A percentile compares a stretch with the other conserved stretches of the same genome.
Evolutionary conservation across 2,888 invertebrate species (phyloP).

Genomic region (Himalopsyche kuldschensis): DNA sequence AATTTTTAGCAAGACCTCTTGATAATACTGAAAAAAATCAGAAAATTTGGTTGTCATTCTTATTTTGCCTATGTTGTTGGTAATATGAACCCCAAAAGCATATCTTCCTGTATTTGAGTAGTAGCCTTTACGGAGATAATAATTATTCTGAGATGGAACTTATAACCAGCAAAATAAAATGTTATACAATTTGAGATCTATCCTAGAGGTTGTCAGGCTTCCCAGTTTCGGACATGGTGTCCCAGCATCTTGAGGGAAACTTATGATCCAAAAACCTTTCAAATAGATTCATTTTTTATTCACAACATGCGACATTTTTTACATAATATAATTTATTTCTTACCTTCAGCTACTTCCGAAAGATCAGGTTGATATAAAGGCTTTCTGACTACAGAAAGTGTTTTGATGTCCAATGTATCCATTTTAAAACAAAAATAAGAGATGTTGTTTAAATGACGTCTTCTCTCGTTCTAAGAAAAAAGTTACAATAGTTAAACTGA

Average conservation of each 20-base stretch:
- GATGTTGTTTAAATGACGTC: background rate
- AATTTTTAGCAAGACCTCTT: slow-evolving; percentile 68
- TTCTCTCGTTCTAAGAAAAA: background rate
- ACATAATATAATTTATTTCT: slow-evolving; percentile 30
- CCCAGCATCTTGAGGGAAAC: no score
- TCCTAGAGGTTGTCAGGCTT: no score
- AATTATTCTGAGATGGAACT: no score
- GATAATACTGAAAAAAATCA: slow-evolving; percentile 69
- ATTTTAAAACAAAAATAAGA: slow-evolving; percentile 41
- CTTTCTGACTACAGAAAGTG: slow-evolving; percentile 59
- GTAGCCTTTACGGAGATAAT: no score
- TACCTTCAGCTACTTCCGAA: slow-evolving; percentile 68
- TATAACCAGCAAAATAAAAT: background rate
- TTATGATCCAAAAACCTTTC: no score
- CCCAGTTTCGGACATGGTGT: no score
- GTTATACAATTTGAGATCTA: background rate
- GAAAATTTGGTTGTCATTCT: no score
- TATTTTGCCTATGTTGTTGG: no score
- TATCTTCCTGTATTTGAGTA: no score
- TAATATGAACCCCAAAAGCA: no score
- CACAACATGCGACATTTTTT: background rate
- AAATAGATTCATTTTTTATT: no score
- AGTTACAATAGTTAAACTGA: no score
- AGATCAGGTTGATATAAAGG: slow-evolving; percentile 63
- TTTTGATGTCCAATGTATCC: slow-evolving; percentile 44